phyloP scores from a whole-genome alignment of 2,113 vertebrate species.

The Epinephelus lanceolatus region DNA sequence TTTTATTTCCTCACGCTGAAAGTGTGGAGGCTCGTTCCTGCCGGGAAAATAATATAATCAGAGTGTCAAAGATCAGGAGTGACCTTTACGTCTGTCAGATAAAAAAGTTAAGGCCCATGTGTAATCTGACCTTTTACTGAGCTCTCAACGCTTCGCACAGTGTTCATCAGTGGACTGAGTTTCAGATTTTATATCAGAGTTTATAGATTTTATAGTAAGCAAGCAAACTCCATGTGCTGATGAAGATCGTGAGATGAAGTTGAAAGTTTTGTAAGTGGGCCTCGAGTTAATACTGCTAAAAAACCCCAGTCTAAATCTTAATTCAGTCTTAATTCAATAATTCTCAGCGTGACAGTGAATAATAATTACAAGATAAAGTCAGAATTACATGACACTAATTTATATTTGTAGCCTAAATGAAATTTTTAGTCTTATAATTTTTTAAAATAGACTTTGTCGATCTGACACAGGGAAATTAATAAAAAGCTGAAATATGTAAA shows the following conservation, averaged over 20 bases:
- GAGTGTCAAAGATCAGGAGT: not conserved
- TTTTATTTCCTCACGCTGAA: constrained; percentile 6
- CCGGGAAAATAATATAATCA: not conserved
- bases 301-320: not conserved
- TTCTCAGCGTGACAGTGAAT: not conserved
- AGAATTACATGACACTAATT: not conserved
- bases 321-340: constrained; percentile 21
- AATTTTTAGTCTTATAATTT: too few relatives aligned
- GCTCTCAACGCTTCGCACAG: not conserved
- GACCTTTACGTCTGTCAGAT: too few relatives aligned
- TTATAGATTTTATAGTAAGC: constrained; percentile 15
- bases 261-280: not conserved
- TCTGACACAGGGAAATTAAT: too few relatives aligned
- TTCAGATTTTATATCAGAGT: constrained; percentile 21
- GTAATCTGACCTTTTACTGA: not conserved
- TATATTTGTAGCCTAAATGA: too few relatives aligned
- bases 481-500: too few relatives aligned
- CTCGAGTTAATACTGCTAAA: not conserved
- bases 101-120: not conserved
- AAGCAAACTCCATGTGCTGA: not conserved
- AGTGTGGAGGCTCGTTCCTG: constrained; percentile 38
- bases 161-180: not conserved
- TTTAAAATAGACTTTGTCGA: too few relatives aligned
- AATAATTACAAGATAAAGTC: not conserved
- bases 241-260: not conserved